These are phyloP conservation scores for Channallabes apus DNA, from an alignment of 2,797 vertebrate genomes.

Conservation along the genomic window DNA sequence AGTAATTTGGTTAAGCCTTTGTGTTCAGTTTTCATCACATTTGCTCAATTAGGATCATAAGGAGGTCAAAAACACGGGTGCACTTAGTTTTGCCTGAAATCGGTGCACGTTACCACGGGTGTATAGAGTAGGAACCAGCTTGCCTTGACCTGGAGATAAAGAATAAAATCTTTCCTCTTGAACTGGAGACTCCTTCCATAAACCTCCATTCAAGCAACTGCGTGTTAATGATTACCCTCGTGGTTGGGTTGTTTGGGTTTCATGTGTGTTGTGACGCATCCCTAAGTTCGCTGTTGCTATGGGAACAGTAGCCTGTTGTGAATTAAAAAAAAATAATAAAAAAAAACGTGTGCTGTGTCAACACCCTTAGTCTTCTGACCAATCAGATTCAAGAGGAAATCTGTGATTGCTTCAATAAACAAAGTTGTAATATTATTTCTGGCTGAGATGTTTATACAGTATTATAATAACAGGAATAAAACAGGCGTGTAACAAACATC, in stretches of 20 bases:
- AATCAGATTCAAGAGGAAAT: neutral
- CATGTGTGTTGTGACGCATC: neutral
- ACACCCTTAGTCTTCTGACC: neutral
- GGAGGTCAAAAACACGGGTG: neutral
- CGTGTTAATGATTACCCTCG: neutral
- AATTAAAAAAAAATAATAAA: neutral
- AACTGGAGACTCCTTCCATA: neutral
- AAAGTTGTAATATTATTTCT: no score
- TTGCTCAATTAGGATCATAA: no score
- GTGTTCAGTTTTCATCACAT: no score
- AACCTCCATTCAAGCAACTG: neutral
- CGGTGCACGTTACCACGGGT: no score
- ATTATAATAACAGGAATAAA: no score
- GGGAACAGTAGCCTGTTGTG: neutral
- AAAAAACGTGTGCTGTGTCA: neutral
- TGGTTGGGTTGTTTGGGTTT: no score
- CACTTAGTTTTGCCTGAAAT: neutral
- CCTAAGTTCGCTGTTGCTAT: neutral
- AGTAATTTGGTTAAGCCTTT: no score
- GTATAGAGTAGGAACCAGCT: neutral
- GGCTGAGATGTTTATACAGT: no score
- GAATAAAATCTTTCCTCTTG: neutral
- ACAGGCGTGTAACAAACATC: no score
- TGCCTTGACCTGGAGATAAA: neutral
- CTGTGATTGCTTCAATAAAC: neutral